phyloP scores from a whole-genome alignment of 2,113 vertebrate species.

The Silurus glanis region DNA sequence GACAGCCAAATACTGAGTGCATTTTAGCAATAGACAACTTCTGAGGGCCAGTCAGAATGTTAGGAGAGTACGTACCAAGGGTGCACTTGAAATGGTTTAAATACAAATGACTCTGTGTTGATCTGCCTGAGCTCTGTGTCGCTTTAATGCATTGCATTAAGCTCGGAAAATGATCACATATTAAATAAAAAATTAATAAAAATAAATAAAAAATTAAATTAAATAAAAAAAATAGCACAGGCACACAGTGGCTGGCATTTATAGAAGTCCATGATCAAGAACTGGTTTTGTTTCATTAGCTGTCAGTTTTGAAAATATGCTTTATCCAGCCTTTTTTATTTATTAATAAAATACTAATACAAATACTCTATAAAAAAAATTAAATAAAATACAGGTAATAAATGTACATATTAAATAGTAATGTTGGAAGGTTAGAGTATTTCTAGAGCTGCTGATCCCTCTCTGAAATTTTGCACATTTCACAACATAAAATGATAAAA shows the following conservation, averaged over 20 bases:
- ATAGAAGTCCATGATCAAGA: not conserved
- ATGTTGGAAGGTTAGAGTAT: not conserved
- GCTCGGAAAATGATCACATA: not conserved
- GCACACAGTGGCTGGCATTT: not conserved
- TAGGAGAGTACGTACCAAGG: not conserved
- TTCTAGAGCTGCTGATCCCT: not conserved
- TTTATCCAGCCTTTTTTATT: not conserved
- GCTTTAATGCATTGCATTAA: not conserved
- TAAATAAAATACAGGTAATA: too few species aligned
- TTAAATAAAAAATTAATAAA: too few species aligned
- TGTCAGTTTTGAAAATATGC: not conserved
- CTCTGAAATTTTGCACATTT: not conserved
- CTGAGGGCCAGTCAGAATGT: conserved; percentile 37
- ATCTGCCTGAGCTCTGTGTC: not conserved
- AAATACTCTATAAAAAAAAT: not conserved
- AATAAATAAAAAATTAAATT: not conserved
- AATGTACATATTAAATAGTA: not conserved
- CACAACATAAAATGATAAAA: too few species aligned
- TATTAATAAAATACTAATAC: not conserved
- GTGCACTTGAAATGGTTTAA: not conserved
- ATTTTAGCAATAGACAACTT: conserved; percentile 32
- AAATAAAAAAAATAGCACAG: not conserved
- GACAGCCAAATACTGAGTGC: conserved; percentile 39
- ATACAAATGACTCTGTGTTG: not conserved
- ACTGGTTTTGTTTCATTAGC: not conserved